Evolutionary conservation across 2,113 vertebrate genomes (phyloP).

Genomic region (Tyto alba): DNA sequence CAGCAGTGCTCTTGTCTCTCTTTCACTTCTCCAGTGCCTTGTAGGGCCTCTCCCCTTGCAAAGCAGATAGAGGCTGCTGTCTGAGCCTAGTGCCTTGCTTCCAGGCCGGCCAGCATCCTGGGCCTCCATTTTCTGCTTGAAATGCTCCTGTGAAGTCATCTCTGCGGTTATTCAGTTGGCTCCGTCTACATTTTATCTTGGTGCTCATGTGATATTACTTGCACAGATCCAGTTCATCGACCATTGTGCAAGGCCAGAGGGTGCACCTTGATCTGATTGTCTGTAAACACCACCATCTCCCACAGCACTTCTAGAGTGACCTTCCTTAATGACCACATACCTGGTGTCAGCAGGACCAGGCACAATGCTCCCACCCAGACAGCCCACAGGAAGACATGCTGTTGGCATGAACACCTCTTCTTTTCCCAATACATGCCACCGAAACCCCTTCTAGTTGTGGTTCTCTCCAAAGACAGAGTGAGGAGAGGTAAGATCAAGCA

Average conservation of each 20-base stretch:
- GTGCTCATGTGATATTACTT: background rate
- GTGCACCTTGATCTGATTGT: too few species aligned
- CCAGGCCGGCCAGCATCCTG: background rate
- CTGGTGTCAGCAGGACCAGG: accelerated
- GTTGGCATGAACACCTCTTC: background rate
- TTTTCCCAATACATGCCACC: background rate
- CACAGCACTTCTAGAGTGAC: background rate
- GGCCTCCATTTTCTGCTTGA: background rate
- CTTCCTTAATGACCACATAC: background rate
- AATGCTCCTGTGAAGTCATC: background rate
- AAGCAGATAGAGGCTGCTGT: background rate
- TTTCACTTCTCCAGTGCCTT: background rate
- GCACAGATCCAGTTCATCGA: background rate
- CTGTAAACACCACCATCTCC: background rate
- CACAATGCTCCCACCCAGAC: background rate
- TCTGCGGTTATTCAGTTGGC: background rate
- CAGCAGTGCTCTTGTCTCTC: background rate
- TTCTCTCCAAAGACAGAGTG: background rate
- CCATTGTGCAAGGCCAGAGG: background rate
- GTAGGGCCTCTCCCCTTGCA: background rate
- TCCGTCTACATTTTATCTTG: background rate
- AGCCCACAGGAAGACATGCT: background rate
- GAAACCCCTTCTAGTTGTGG: background rate
- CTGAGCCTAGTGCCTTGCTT: background rate
- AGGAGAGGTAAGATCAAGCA: background rate